Evolutionary conservation across 2,797 vertebrate species (phyloP), one percentile per base, ranked within the genome.

Genomic region (Syncerus caffer): DNA sequence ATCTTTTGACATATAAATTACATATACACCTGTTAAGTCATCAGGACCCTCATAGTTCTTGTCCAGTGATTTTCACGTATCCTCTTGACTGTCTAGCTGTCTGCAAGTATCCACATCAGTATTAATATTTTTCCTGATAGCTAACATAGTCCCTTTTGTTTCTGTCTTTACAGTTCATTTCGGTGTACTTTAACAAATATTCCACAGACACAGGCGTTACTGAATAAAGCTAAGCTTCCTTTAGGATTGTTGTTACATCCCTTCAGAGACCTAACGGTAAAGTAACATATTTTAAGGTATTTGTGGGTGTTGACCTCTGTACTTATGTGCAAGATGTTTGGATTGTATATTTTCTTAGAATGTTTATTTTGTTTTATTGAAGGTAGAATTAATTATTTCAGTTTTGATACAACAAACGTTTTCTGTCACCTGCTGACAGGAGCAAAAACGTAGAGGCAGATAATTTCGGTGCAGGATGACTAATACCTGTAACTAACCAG

Each of bases 151-250:
- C 27, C 0, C 0, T 83, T 10, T 71, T 74, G 64, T 89, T 96
- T 97, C 7, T 79, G 79, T 98, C 98, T 78, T 71, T 95, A 85
- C 98, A 99, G 99, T 95, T 99, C 99, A 0, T 99, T 99, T 99
- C 98, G 99, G 62, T 99, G 99, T 89, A 99, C 99, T 3, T 97
- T 99, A 98, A 99, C 99, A 96, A 99, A 99, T 98, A 99, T 99
- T 97, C 99, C 99, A 12, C 99, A 99, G 97, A 99, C 99, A 19
- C 99, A 99, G 98, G 99, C 99, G 84, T 98, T 99, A 93, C 98
- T 99, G 98, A 99, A 99, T 98, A 99, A 99, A 99, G 99, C 99
- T 94, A 99, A 99, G 14, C 99, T 99, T 92, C 99, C 99, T 9
- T 98, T 99, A 97, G 99, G 99, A 53, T 99, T 99, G 93, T 98